Evolutionary conservation across 2,888 invertebrate species (phyloP), one percentile per base, ranked within the genome.

Genomic region (Acrocera orbiculus): DNA sequence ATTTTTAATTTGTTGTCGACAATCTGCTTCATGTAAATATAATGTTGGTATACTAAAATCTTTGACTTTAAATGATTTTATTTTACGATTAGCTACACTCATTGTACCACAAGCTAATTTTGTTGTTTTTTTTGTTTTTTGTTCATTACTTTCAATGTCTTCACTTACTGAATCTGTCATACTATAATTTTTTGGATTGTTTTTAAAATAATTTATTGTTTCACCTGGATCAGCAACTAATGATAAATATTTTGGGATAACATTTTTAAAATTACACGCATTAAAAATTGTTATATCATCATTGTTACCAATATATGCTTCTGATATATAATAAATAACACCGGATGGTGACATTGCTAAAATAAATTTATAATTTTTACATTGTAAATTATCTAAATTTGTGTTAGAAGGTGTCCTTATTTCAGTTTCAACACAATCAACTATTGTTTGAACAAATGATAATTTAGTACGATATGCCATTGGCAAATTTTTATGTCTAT

Each of bases 381-480:
- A 56, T 27, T 52, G 52, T 36, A 54, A 46, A 36, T 42, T 44
- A 34, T 44, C 46, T 25, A 46, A 34, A 19, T 42, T 41, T 27
- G 53, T 50, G 17, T 51, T n/a, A n/a, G n/a, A 38, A 29, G 46
- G 46, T 10, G 44, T 44, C 11, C 48, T 44, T 36, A 58, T 44
- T 27, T 58, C 56, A 28, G 57, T 56, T 34, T 58, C 59, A 10
- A 58, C 56, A 36, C 56, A 58, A 34, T 58, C 57, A 34, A 58
- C 55, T 27, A 58, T 27, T 14, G 59, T 58, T 37, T 56, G 56
- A 8, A 58, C 54, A 37, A 54, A 53, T 24, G 57, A 43, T n/a
- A 58, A 42, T 39, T 52, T 53, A 19, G 51, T 47, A 4, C 58
- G 49, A 32, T 53, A 58, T 4, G 51, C 47, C 37, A 58, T 48